phyloP scores from a whole-genome alignment of 2,113 vertebrate genomes.

The Nesoenas mayeri region DNA sequence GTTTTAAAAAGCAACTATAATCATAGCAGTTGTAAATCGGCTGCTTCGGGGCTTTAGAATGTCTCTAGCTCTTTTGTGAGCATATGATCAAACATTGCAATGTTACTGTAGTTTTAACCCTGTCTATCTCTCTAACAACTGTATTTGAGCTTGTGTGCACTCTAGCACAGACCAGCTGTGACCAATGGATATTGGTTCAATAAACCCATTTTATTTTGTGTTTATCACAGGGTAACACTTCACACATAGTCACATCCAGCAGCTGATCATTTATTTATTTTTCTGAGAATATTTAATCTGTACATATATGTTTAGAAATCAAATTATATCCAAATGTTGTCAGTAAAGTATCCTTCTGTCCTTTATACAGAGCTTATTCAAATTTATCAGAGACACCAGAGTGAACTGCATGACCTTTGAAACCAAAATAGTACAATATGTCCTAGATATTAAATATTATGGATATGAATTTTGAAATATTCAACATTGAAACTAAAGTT shows the following conservation, averaged over 20 bases:
- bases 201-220: not conserved
- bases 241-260: not conserved
- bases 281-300: not conserved
- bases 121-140: not conserved
- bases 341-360: not conserved
- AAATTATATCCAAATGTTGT: not conserved
- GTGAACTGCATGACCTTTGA: not conserved
- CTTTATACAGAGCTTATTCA: not conserved
- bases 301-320: not conserved
- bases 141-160: not conserved
- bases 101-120: accelerated
- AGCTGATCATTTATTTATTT: not conserved
- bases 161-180: not conserved
- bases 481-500: not conserved
- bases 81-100: not conserved
- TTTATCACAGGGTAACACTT: not conserved
- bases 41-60: not conserved
- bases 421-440: not conserved
- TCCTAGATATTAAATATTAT: not conserved
- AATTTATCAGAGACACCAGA: not conserved
- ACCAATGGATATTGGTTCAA: not conserved
- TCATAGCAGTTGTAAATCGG: not conserved
- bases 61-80: not conserved
- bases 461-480: not conserved
- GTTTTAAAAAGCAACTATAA: not conserved